Evolutionary conservation across 2,888 invertebrate species (phyloP), one percentile per base, ranked within the genome.

Genomic region (Athalia rosae): DNA sequence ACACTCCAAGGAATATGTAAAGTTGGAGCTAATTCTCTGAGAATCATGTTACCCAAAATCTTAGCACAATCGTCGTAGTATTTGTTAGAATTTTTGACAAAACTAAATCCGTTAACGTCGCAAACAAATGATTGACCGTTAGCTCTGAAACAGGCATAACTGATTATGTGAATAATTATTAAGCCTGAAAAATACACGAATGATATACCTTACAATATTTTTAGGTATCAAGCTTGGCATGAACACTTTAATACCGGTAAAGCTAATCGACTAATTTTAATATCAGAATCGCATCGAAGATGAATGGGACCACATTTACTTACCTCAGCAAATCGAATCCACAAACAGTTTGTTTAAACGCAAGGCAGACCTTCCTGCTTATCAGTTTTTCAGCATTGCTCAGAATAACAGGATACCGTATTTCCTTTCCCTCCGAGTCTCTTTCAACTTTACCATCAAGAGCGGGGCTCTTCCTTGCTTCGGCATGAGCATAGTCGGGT

Each of bases 21-120:
- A 6, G 97, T 97, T 0, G 98, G 98, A 4, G 99, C 98, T 80
- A 99, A 91, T 88, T 98, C 97, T 77, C 99, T 91, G 78, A 99
- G 91, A 79, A 99, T 98, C 97, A 99, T 99, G 89, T 99, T 99
- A 13, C 98, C 98, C 82, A 98, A 92, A 80, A 99, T 99, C 91
- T 99, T 98, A 41, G 99, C 99, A 90, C 99, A 99, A 88, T 99
- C 99, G 90, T 99, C 99, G 89, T 99, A 99, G 91, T 99, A 99
- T 89, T 99, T 99, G 90, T 97, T 97, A 0, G 99, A 99, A 90
- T 99, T 99, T 90, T 99, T 99, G 45, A 99, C 99, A 91, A 99
- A 99, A 88, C 99, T 99, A 90, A 99, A 99, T 0, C 99, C 99
- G 91, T 99, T 99, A 3, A 99, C 99, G 92, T 99, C 99, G 91